Evolutionary conservation across 2,113 vertebrate species (phyloP).

Genomic region (Dicerorhinus sumatrensis): DNA sequence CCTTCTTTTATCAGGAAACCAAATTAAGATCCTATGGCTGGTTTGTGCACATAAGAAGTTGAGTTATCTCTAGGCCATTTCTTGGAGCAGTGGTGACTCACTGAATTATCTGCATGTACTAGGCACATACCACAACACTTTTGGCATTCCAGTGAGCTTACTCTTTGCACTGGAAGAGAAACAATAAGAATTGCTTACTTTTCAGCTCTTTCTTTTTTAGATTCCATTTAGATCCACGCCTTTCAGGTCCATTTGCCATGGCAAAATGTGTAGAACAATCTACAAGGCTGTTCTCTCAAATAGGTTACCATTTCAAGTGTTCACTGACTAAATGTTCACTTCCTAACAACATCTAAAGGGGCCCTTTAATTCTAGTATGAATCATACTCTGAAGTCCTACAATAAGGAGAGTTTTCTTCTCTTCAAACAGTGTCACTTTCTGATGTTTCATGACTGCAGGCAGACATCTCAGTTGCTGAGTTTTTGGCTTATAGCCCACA

Average conservation of each 20-base stretch:
- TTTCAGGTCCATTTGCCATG: not conserved
- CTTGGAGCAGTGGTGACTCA: not conserved
- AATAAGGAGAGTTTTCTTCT: not conserved
- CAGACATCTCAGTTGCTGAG: not conserved
- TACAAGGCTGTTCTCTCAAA: not conserved
- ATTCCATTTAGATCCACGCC: not conserved
- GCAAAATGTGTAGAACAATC: no score
- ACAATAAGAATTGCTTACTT: not conserved
- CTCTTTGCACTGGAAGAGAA: not conserved
- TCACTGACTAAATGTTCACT: not conserved
- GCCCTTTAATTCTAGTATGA: not conserved
- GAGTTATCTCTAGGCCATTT: not conserved
- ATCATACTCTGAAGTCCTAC: not conserved
- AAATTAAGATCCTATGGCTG: not conserved
- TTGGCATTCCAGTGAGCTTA: accelerated
- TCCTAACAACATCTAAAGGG: not conserved
- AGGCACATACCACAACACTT: not conserved
- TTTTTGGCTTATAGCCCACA: not conserved
- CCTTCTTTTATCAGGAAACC: constrained; percentile 3
- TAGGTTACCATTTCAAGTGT: not conserved
- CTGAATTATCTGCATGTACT: not conserved
- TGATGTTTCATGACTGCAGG: not conserved
- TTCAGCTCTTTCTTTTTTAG: not conserved
- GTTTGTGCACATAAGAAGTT: not conserved
- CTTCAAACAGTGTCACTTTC: not conserved